Base-by-base conservation (phyloP, 1,140 invertebrate species). In the Temnothorax curvispinosus region DNA sequence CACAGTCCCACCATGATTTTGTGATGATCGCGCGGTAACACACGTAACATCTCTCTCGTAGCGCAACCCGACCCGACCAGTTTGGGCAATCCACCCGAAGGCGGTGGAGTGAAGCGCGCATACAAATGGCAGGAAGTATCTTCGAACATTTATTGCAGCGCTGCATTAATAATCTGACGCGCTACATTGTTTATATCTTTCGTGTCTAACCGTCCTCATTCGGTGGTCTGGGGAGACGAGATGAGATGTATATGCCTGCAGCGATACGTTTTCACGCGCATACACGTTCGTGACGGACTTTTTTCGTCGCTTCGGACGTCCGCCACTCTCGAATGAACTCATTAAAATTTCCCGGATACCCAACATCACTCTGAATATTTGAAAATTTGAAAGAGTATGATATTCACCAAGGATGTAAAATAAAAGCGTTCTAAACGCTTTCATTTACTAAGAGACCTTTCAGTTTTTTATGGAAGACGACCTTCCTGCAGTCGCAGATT, bases 81-180 rank as follows among this genome's bases (percentile, higher is more conserved):
- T 69, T 52, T 27, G 13, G 3, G n/a, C 27, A 21, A 74, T 47
- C 38, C 67, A 60, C 13, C 27, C 21, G 41, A 84, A 81, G 21
- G 21, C 56, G 13, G n/a, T n/a, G 13, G 5, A 60, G 27, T 44
- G 54, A 74, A 35, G 27, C 67, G 27, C 32, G 54, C 54, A 74
- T 52, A 84, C 27, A 60, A 60, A 84, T 38, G 32, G 27, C 32
- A 50, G 69, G 47, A 75, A 47, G 67, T 60, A 47, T 56, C 67
- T 84, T 60, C 54, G 69, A 75, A 84, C 41, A 84, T 84, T 75
- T 75, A 84, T 60, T 21, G 69, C 80, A 18, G 11, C 67, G 4
- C 27, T 75, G 67, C 69, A 75, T 84, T 84, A 84, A 47, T 84
- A 84, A 74, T 47, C 15, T 60, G 50, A 81, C 80, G 11, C 21